Base-by-base conservation (phyloP, 2,797 vertebrate species). In the Selene dorsalis region DNA sequence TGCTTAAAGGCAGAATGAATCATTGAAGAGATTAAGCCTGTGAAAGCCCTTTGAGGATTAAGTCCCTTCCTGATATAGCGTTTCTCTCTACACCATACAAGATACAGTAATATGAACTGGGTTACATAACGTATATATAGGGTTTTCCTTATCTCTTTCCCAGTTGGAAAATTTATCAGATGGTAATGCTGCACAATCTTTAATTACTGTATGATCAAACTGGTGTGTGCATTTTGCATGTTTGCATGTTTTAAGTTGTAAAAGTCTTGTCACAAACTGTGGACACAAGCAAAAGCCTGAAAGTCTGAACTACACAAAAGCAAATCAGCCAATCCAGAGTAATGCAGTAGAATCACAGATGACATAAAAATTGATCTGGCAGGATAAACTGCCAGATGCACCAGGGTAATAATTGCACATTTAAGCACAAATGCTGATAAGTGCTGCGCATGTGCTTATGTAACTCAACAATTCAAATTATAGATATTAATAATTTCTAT, bases 41-140 rank as follows among this genome's bases (percentile, higher is more conserved):
- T 85, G 85, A 88, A 88, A 90, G 81, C 86, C 87, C 88, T 92
- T 85, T 90, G 91, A 91, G 88, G 91, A 92, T 93, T 92, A 92
- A 79, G 82, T 80, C 88, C 86, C 80, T 67, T 86, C 88, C 86
- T 81, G 84, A 86, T 91, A 88, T 84, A 88, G 83, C 62, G 2
- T 87, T 77, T 50, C 77, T 87, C 80, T 41, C 65, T 12, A 62
- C 64, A 48, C 72, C 73, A 53, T 60, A 52, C 57, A 80, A 89
- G 85, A 88, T 87, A 84, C 87, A 77, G 77, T 83, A 61, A 72
- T 77, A 73, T 84, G 72, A 91, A 89, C 43, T 90, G 79, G 87
- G 89, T 88, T 89, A 88, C 65, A 62, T 79, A 82, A 77, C 81
- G 75, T 74, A 47, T 86, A 80, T 77, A 67, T 85, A 83, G 10